phyloP scores from a whole-genome alignment of 2,113 vertebrate species.

The Gymnobelideus leadbeateri region DNA sequence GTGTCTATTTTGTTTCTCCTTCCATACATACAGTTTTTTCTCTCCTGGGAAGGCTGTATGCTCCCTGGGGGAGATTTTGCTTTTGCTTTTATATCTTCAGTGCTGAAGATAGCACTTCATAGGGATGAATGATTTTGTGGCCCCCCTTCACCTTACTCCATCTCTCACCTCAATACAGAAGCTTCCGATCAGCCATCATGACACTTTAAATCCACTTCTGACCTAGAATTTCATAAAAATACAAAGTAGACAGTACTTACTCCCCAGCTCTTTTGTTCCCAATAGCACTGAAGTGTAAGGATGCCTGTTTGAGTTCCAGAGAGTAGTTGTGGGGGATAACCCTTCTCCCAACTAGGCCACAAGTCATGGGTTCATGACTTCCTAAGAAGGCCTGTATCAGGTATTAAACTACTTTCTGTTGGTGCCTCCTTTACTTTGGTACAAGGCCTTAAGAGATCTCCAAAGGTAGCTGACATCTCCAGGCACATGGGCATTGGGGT shows the following conservation, averaged over 20 bases:
- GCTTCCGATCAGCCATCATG: not conserved
- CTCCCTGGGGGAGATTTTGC: not conserved
- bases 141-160: not conserved
- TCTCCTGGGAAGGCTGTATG: not conserved
- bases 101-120: not conserved
- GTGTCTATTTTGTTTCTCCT: not conserved
- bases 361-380: not conserved
- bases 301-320: not conserved
- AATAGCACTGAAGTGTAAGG: not conserved
- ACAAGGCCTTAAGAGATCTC: not conserved
- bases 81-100: not conserved
- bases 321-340: not conserved
- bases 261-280: not conserved
- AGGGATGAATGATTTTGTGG: not conserved
- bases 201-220: not conserved
- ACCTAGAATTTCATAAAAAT: not conserved
- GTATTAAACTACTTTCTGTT: not conserved
- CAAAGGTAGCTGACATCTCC: not conserved
- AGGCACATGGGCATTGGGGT: not conserved
- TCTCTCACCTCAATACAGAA: not conserved
- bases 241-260: not conserved
- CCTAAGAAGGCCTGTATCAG: not conserved
- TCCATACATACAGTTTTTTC: not conserved
- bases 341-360: not conserved
- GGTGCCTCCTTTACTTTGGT: not conserved